Evolutionary conservation across 2,113 vertebrate genomes (phyloP).

Genomic region (Mugil cephalus): DNA sequence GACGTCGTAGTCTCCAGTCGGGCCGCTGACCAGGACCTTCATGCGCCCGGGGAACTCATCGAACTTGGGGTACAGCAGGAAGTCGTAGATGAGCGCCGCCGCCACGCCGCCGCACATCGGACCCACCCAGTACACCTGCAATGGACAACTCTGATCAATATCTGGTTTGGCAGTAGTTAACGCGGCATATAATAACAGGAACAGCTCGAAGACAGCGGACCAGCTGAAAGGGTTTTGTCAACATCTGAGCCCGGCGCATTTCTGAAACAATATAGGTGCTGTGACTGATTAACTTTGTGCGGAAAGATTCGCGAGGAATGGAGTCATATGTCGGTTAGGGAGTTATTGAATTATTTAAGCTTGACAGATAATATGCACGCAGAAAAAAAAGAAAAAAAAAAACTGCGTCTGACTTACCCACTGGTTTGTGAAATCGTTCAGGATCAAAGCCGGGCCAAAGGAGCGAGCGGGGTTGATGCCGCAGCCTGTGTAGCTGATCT

Average conservation of each 20-base stretch:
- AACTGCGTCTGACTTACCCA: conserved; percentile 91
- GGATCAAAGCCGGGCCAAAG: conserved; percentile 92
- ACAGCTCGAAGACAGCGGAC: background rate
- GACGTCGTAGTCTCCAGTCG: conserved; percentile 87
- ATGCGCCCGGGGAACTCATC: conserved; percentile 90
- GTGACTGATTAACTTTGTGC: conserved; percentile 77
- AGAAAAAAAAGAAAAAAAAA: too few species aligned
- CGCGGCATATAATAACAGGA: background rate
- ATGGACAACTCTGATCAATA: conserved; percentile 29
- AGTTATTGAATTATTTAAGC: conserved; percentile 47
- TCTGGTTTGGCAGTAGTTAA: background rate
- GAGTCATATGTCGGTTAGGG: conserved; percentile 4
- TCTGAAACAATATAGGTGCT: conserved; percentile 46
- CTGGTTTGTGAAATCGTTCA: conserved; percentile 89
- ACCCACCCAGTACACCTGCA: conserved; percentile 88
- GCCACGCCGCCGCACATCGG: conserved; percentile 85
- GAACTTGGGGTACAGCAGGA: conserved; percentile 90
- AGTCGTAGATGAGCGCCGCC: conserved; percentile 91
- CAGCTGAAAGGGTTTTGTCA: conserved; percentile 11
- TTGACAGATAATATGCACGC: conserved; percentile 22
- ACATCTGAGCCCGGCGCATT: conserved; percentile 6
- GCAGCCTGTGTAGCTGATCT: conserved; percentile 98
- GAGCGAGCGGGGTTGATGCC: conserved; percentile 98
- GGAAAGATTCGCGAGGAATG: background rate
- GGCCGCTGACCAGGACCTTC: conserved; percentile 93